Evolutionary conservation across 2,888 invertebrate species (phyloP), one percentile per base, ranked within the genome.

Genomic region (Eristalis arbustorum): DNA sequence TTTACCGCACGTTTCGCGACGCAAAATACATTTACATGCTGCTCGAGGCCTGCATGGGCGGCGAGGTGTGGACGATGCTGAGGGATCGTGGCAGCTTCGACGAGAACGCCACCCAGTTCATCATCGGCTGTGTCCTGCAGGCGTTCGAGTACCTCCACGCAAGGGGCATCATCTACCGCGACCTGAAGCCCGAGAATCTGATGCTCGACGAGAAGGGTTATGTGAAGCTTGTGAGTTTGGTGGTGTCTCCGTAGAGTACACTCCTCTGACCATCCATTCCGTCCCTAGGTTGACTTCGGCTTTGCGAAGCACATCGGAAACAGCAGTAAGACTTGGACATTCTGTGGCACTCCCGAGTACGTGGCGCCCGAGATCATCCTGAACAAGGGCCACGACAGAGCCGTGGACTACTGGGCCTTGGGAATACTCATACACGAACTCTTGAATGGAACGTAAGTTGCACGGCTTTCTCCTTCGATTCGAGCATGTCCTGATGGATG

Each of bases 341-440:
- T 98, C 92, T 98, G 98, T 88, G 98, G 98, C n/a, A 98, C 98
- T 0, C 98, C 98, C 0, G 98, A 98, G 91, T 97, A 97, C 90
- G 96, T 97, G 4, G 96, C 97, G 0, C 97, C 97, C 0, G 97
- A 98, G 93, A 97, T 98, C 88, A 98, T 99, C 73, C 94, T 98
- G 14, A 98, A 98, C 92, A 92, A 95, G 93, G 95, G 95, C 0
- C 95, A 95, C 89, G 95, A 95, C 89, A 96, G 97, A 88, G 96
- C 98, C 0, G 98, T 98, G 0, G 98, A 98, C 93, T 98, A 98
- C 92, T 98, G 98, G 98, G 97, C 98, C 0, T 94, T 98, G 42
- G 98, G 98, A 6, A 96, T 98, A 79, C 95, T 98, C 87, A 95
- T 97, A 82, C 98, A 96, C 92, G 98, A 98, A 92, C 93, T 98